Evolutionary conservation across 2,113 vertebrate genomes (phyloP), one percentile per base, ranked within the genome.

Genomic region (Tragelaphus buxtoni): DNA sequence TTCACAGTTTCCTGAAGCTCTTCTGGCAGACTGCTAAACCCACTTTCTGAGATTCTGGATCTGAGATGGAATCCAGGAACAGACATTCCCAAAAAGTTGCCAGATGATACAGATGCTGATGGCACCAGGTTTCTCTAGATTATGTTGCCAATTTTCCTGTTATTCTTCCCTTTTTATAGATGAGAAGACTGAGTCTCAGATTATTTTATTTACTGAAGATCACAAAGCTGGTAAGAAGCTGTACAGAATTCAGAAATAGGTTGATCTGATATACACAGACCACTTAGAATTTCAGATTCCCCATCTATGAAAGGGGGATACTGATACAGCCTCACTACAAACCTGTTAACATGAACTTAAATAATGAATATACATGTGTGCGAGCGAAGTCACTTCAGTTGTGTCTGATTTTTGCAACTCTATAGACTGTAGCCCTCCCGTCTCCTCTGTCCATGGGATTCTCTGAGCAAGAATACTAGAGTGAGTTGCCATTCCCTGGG

Each of bases 341-440:
- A 45, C 6, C 18, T 35, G 12, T 83, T 42, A 61, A 35, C 22
- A 24, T 9, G 11, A 55, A 18, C n/a, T 5, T 17, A 76, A 55
- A 84, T 12, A 24, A 88, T 32, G 9, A 74, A 18, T 17, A 9
- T 39, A 39, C 0, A 0, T 72, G 65, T 22, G 35, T 72, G 65
- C 0, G 0, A 39, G n/a, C 0, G 0, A 72, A 39, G 9, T 39
- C 65, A 72, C 20, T 12, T 72, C 35, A 72, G n/a, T 22, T 72
- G 65, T 39, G 35, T 39, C 35, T 2, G 4, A 72, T 22, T 72
- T 24, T 72, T 72, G 9, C n/a, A 72, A 22, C 35, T 22, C 65
- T 72, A 6, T 72, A 39, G n/a, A 72, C 65, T 22, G 2, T 39
- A 72, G 65, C n/a, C 65, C 10, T 72, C 65, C 18, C 6, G 35